phyloP scores from a whole-genome alignment of 35 echinoderm and acorn worm species.

The Lytechinus pictus region DNA sequence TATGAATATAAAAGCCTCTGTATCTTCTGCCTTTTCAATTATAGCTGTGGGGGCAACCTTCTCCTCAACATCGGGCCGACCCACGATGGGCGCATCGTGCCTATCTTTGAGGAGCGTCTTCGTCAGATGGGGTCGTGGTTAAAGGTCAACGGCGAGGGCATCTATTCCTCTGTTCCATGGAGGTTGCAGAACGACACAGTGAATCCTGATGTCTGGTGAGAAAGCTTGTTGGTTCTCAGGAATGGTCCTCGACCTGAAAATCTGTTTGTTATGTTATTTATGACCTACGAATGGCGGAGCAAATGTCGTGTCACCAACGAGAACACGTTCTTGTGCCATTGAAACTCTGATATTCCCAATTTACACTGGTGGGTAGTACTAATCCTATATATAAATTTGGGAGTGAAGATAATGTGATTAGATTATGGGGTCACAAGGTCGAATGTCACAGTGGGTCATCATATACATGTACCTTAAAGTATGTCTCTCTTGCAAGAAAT shows the following conservation, averaged over 20 bases:
- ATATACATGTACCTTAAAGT: too few relatives aligned
- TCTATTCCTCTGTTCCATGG: constrained; percentile 65
- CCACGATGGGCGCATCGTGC: constrained; percentile 90
- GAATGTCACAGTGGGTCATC: too few relatives aligned
- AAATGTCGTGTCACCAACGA: too few relatives aligned
- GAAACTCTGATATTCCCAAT: too few relatives aligned
- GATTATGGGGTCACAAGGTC: too few relatives aligned
- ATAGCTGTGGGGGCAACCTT: constrained; percentile 68
- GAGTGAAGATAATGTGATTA: too few relatives aligned
- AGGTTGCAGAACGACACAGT: constrained; percentile 77
- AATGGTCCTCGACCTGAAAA: neutral
- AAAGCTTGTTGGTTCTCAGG: neutral
- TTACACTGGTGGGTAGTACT: too few relatives aligned
- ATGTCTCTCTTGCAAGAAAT: too few relatives aligned
- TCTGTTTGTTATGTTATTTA: too few relatives aligned
- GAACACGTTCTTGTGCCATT: too few relatives aligned
- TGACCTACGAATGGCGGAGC: too few relatives aligned
- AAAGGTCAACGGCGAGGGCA: constrained; percentile 78
- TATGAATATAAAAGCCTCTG: neutral
- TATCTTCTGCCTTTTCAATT: neutral
- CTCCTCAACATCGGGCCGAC: constrained; percentile 94
- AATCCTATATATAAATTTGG: too few relatives aligned
- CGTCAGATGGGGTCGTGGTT: constrained; percentile 84
- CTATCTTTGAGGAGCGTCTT: constrained; percentile 93
- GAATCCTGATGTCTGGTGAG: constrained; percentile 63